These are phyloP conservation scores for Andrena fulva DNA, from an alignment of 2,888 invertebrate genomes.

Conservation along the genomic window DNA sequence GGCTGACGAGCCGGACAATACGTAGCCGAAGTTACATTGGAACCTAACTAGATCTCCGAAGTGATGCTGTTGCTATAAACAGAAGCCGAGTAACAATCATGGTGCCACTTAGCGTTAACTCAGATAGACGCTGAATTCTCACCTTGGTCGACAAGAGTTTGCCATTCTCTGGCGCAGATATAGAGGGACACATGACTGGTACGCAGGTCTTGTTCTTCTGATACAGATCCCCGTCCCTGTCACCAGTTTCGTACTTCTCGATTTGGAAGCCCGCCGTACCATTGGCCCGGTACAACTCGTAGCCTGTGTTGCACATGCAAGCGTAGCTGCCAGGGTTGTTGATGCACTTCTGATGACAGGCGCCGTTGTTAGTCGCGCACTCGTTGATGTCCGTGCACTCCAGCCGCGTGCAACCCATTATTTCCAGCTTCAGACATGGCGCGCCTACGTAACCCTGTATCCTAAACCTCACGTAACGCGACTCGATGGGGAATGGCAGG, in stretches of 20 bases:
- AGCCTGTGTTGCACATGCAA: constrained; percentile 96
- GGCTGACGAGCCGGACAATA: constrained; percentile 94
- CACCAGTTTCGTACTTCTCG: constrained; percentile 93
- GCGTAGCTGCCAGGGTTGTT: constrained; percentile 95
- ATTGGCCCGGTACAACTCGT: constrained; percentile 93
- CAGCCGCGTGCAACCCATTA: constrained; percentile 96
- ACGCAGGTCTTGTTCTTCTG: constrained; percentile 98
- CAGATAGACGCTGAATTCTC: not conserved
- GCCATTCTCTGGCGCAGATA: constrained; percentile 93
- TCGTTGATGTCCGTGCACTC: constrained; percentile 96
- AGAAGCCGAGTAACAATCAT: not conserved
- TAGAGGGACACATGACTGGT: constrained; percentile 93
- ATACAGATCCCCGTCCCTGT: constrained; percentile 94
- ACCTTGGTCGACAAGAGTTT: constrained; percentile 92
- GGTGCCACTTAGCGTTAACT: not conserved
- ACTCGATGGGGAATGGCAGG: constrained; percentile 95
- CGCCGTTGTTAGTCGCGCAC: constrained; percentile 94
- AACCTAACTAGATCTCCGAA: constrained; percentile 96
- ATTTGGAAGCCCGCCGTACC: constrained; percentile 95
- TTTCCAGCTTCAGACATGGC: constrained; percentile 95
- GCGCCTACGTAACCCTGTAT: constrained; percentile 94
- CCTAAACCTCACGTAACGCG: constrained; percentile 94
- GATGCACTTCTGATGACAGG: constrained; percentile 96
- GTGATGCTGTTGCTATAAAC: constrained; percentile 89
- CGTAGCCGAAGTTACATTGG: constrained; percentile 97